These are phyloP conservation scores for Heliconius hermathena DNA, from an alignment of 1,140 invertebrate species.

Conservation along the genomic window DNA sequence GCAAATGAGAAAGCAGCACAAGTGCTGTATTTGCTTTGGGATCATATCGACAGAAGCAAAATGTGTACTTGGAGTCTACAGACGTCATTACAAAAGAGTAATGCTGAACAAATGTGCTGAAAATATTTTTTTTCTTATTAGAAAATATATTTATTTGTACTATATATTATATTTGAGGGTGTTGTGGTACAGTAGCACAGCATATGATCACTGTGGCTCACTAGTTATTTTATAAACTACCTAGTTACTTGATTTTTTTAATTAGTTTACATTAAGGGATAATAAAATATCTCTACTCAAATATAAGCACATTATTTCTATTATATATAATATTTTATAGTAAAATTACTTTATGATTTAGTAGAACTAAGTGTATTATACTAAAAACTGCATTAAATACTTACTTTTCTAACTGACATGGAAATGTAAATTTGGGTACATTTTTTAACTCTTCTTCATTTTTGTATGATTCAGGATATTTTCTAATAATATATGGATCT, in stretches of 20 bases:
- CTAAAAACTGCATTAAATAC: conserved; percentile 43
- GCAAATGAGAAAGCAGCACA: conserved; percentile 92
- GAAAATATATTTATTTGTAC: conserved; percentile 10
- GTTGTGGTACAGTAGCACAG: no score
- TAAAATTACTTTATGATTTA: no score
- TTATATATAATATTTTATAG: no score
- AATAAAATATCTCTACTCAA: no score
- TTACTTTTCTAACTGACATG: conserved; percentile 91
- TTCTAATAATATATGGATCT: conserved; percentile 88
- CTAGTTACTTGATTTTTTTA: no score
- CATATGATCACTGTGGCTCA: no score
- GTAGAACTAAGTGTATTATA: no score
- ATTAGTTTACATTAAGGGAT: no score
- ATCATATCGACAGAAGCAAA: conserved; percentile 97
- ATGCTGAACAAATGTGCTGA: conserved; percentile 70
- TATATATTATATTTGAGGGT: no score
- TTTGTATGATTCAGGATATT: conserved; percentile 87
- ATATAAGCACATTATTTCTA: no score
- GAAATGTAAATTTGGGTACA: conserved; percentile 93
- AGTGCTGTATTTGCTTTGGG: conserved; percentile 90
- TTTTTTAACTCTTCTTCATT: conserved; percentile 90
- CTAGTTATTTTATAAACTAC: no score
- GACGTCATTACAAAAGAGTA: conserved; percentile 96
- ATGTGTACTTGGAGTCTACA: conserved; percentile 96
- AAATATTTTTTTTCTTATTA: conserved; percentile 35